A percentile compares a stretch with the other conserved stretches of the same genome.
Evolutionary conservation across 2,797 vertebrate species (phyloP).

Genomic region (Tangara arthus): DNA sequence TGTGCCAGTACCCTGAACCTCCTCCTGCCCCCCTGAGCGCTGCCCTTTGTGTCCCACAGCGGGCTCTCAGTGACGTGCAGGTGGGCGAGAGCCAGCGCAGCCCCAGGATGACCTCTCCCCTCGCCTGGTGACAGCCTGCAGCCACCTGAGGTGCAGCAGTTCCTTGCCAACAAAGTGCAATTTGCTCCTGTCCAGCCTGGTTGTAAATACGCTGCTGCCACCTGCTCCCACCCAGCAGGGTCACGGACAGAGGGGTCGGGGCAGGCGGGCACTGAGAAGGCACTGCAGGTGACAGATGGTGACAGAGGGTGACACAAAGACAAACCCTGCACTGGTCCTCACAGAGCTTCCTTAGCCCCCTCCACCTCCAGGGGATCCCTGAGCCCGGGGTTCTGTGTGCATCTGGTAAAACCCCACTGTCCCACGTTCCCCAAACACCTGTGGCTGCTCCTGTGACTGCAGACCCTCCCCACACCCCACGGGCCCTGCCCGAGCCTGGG

Average conservation of each 20-base stretch:
- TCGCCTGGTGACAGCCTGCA: constrained; percentile 85
- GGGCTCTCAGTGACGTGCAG: constrained; percentile 89
- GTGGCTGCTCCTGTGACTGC: neutral
- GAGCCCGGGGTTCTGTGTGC: neutral
- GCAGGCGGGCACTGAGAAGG: neutral
- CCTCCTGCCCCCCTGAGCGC: neutral
- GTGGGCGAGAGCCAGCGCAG: constrained; percentile 84
- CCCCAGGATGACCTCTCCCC: constrained; percentile 86
- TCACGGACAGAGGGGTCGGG: neutral
- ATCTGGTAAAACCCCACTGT: neutral
- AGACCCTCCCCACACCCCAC: fast-evolving
- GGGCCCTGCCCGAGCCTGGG: fast-evolving
- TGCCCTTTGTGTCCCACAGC: constrained; percentile 70
- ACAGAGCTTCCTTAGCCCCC: neutral
- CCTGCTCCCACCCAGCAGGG: neutral
- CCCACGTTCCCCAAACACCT: fast-evolving
- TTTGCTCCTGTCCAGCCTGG: neutral
- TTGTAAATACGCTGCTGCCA: constrained; percentile 5
- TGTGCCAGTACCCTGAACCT: fast-evolving
- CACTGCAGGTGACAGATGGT: neutral
- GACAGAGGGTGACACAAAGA: neutral
- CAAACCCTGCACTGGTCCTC: neutral
- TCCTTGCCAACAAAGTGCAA: constrained; percentile 49
- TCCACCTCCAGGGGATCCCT: neutral
- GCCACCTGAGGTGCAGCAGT: neutral